These are phyloP conservation scores for Hycleus phaleratus DNA, from an alignment of 1,140 invertebrate species.

Conservation along the genomic window DNA sequence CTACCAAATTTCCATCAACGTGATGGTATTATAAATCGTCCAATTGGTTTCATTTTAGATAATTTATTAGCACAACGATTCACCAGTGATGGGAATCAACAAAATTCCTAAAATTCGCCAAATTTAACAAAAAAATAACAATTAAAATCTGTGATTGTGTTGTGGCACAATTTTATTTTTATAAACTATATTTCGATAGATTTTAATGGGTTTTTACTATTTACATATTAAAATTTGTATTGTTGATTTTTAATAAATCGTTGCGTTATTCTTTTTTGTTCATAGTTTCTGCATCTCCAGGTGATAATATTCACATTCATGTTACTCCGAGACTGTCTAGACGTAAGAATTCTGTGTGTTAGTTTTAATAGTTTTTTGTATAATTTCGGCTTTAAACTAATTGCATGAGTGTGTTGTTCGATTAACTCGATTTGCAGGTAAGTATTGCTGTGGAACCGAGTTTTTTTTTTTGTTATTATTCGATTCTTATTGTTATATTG, in stretches of 20 bases:
- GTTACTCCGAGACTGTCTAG: conserved; percentile 39
- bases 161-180: too few species aligned
- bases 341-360: conserved; percentile 30
- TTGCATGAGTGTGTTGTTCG: not conserved
- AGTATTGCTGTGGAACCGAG: too few species aligned
- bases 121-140: too few species aligned
- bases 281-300: conserved; percentile 40
- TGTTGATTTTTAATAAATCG: too few species aligned
- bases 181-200: too few species aligned
- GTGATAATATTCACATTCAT: conserved; percentile 42
- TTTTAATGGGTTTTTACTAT: too few species aligned
- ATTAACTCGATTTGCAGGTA: not conserved
- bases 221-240: too few species aligned
- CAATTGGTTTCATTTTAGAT: conserved; percentile 2
- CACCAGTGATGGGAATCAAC: too few species aligned
- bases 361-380: not conserved
- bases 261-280: conserved; percentile 23
- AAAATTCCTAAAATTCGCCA: too few species aligned
- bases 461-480: not conserved
- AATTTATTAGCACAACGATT: too few species aligned
- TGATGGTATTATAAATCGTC: not conserved
- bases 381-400: not conserved
- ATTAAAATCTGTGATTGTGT: too few species aligned
- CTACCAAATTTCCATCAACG: conserved; percentile 1
- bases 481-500: not conserved